Base-by-base conservation (phyloP, 23 tunicate genomes). In the Styela plicata region DNA sequence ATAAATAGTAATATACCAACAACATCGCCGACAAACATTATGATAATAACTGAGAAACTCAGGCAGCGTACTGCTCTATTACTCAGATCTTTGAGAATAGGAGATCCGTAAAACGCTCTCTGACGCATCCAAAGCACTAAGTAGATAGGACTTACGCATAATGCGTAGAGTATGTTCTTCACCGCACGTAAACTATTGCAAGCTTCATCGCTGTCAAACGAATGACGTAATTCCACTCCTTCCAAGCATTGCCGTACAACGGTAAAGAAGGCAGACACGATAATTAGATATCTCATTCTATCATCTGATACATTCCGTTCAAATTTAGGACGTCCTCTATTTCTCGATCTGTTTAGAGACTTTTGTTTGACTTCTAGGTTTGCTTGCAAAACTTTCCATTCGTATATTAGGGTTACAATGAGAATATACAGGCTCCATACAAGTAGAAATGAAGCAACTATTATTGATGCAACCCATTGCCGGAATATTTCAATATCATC, bases 51-150 rank as follows among this genome's bases (percentile, higher is more conserved):
- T n/a, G 87, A 63, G 35, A 31, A 32, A 62, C 97, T 91, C 30
- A 86, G 35, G 32, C 69, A 30, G 0, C 84, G 75, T 7, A 86
- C 34, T 7, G 62, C 25, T 63, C 30, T 69, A 57, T 77, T 78
- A 71, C 62, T 75, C 70, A 82, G 74, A 26, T 73, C 80, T 52
- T 63, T 70, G 29, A 91, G 20, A 18, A 64, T 74, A 0, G 74
- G 79, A 32, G 84, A 52, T 63, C 64, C 70, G 75, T 91, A 91
- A 69, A 91, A 86, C 57, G 36, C 69, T 33, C 97, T 83, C 57
- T 91, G 97, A 31, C 97, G 66, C 53, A 85, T 0, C 97, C 97
- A 91, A 22, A 91, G 84, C 24, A 78, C 90, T 25, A 86, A 70
- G 35, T 91, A 91, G 21, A 91, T 29, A 29, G 83, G 79, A 36